Percentiles rank a stretch among this genome's conserved stretches.
Conservation (phyloP, 2,113 vertebrate species). For the Bungarus multicinctus region DNA sequence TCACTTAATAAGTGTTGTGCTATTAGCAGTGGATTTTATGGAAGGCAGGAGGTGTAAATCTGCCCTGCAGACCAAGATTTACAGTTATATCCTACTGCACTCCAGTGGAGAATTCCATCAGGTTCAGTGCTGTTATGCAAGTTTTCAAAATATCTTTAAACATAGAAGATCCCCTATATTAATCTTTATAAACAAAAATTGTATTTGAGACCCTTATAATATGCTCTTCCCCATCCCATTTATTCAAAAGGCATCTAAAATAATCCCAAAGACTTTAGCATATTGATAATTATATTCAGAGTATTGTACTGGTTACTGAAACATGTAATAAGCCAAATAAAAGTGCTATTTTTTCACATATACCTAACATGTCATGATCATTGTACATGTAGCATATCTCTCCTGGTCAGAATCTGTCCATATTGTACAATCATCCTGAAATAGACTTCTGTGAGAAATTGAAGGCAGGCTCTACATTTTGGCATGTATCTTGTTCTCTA, state of each 20-base stretch:
- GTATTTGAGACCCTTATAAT: constrained; percentile 55
- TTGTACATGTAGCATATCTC: background rate
- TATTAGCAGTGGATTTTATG: constrained; percentile 76
- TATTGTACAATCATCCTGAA: background rate
- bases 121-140: constrained; percentile 57
- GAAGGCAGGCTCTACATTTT: background rate
- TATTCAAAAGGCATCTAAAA: background rate
- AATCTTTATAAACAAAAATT: constrained; percentile 44
- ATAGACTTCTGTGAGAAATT: background rate
- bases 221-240: background rate
- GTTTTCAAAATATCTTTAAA: constrained; percentile 59
- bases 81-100: constrained; percentile 57
- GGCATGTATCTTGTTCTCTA: background rate
- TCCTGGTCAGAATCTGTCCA: background rate
- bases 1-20: constrained; percentile 74
- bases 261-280: background rate
- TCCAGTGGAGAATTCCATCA: constrained; percentile 67
- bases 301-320: background rate
- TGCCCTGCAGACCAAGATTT: constrained; percentile 73
- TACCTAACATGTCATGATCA: background rate
- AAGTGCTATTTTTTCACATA: background rate
- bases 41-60: constrained; percentile 70
- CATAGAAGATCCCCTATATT: constrained; percentile 49
- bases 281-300: background rate
- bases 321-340: background rate